Evolutionary conservation across 1,140 invertebrate species (phyloP), one percentile per base, ranked within the genome.

Genomic region (Coelopa frigida): DNA sequence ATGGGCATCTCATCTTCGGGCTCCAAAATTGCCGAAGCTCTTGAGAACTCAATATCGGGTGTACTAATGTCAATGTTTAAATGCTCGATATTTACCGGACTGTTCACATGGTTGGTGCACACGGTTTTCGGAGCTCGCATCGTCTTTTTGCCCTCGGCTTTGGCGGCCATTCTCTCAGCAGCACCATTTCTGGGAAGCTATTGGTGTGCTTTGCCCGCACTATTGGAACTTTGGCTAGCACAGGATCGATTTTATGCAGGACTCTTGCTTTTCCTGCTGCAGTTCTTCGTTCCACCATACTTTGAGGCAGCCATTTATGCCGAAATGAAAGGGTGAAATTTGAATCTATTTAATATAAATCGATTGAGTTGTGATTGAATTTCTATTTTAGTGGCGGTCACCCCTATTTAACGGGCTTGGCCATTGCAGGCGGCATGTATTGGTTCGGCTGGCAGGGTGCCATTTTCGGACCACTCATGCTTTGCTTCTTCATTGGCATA

Each of bases 51-150:
- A 2, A 77, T 85, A n/a, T 80, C 77, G 36, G 76, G 80, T 27
- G 89, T 99, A 3, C 93, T 98, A 61, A 81, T 87, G 33, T 93
- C 94, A 1, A 95, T 93, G 1, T 87, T 97, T 49, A 99, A 98
- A 74, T 92, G 98, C 79, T 88, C 92, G 4, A 77, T 87, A 0
- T 99, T 99, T 72, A 98, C 98, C 68, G 94, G 94, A 1, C 73
- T 98, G 45, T 99, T 94, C 81, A 98, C 95, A 0, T 98, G 94
- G 91, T 80, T 98, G 23, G 88, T 94, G 37, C 94, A 98, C 62
- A 94, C 91, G 52, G 68, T 98, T 3, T 98, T 98, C 70, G 86
- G 88, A 53, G 85, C 95, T 1, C 89, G 94, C 64, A 88, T 98
- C 50, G 87, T 97, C 15, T 97, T 96, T 68, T 78, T 98, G 49